Conservation (phyloP, 2,888 invertebrate genomes). For the Zootermopsis nevadensis region DNA sequence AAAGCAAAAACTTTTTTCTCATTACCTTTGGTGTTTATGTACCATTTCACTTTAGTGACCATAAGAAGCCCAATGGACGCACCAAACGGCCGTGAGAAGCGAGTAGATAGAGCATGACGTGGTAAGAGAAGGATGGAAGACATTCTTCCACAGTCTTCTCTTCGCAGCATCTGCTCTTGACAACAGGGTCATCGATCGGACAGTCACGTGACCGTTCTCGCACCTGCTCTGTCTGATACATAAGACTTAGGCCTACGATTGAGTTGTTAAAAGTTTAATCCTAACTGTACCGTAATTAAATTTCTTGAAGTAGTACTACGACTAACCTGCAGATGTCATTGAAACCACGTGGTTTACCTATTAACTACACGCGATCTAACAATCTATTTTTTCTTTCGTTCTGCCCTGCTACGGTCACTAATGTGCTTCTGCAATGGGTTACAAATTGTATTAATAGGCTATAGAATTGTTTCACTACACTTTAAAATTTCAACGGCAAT, state of each 20-base stretch:
- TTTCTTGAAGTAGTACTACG: background rate
- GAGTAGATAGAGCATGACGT: conserved; percentile 21
- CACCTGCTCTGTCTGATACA: conserved; percentile 22
- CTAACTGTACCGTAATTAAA: conserved; percentile 10
- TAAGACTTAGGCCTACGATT: background rate
- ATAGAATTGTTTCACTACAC: background rate
- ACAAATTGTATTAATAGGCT: background rate
- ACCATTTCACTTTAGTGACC: background rate
- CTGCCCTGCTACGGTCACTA: background rate
- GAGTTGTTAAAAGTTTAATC: conserved; percentile 20
- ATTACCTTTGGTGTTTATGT: background rate
- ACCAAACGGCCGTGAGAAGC: conserved; percentile 24
- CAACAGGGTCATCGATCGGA: background rate
- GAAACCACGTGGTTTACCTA: background rate
- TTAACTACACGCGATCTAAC: background rate
- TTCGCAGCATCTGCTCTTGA: conserved; percentile 22
- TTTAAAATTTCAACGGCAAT: background rate
- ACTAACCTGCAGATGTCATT: background rate
- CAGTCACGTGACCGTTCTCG: conserved; percentile 22
- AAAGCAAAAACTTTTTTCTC: background rate
- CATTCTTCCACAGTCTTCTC: background rate
- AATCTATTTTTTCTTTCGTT: background rate
- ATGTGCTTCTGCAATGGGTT: background rate
- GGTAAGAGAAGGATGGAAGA: conserved; percentile 5
- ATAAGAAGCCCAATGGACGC: background rate